These are phyloP conservation scores for Madoqua kirkii DNA, from an alignment of 2,113 vertebrate genomes.

Conservation along the genomic window DNA sequence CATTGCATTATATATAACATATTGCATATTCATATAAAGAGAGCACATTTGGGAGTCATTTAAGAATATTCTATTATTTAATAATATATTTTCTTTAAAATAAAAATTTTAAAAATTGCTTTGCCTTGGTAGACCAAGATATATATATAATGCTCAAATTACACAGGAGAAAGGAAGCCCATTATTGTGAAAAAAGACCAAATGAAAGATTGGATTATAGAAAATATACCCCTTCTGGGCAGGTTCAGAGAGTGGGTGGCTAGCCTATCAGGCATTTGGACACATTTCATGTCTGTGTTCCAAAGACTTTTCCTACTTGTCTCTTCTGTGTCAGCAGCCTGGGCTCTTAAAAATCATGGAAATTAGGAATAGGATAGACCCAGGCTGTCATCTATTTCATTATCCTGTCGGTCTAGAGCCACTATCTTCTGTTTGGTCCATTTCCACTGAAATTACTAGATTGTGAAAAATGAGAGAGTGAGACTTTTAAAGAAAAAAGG, in stretches of 20 bases:
- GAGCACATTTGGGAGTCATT: background rate
- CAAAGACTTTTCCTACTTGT: background rate
- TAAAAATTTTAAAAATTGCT: background rate
- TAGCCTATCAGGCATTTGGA: background rate
- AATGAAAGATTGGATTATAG: background rate
- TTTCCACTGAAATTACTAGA: background rate
- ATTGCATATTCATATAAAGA: background rate
- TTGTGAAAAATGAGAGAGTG: background rate
- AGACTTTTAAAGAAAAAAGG: conserved; percentile 23
- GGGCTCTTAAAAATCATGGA: background rate
- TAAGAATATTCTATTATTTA: background rate
- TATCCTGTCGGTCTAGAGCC: background rate
- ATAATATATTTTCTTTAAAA: background rate
- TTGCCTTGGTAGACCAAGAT: background rate
- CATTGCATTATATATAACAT: background rate
- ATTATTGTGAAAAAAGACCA: background rate
- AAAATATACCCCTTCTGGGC: background rate
- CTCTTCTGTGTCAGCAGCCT: background rate
- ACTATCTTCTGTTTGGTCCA: background rate
- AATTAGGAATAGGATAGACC: background rate
- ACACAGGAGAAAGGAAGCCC: background rate
- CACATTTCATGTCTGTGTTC: background rate
- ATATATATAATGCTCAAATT: background rate
- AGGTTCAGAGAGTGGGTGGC: fast-evolving
- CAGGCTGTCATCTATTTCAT: background rate